Base-by-base conservation (phyloP, 1,140 invertebrate species). In the Xylocopa sonorina region DNA sequence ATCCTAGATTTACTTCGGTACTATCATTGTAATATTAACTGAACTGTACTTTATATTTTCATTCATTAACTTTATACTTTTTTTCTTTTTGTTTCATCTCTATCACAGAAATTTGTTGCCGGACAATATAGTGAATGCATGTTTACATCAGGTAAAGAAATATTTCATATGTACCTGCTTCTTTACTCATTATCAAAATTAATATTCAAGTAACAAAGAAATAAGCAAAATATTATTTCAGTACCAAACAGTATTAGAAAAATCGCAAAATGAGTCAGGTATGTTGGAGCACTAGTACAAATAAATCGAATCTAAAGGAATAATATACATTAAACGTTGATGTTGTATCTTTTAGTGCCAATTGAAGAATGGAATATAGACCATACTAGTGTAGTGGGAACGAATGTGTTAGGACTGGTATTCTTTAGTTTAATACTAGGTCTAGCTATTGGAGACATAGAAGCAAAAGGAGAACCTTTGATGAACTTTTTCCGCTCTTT, bases 1-100 rank as follows among this genome's bases (percentile, higher is more conserved):
- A 93, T 96, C 64, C 92, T 97, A 82, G 96, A 97, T 91, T 90
- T 97, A 32, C 91, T 96, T 71, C 94, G 96, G 96, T 96, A 91
- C 75, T 81, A 81, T 6, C 63, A 2, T 46, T 16, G 21, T 34
- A 51, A 7, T 10, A 51, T 21, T 63, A 38, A 69, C 21, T 48
- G 53, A 4, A 43, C 16, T 41, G 1, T 53, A 46, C 43, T 72
- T 9, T 3, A 3, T 34, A 48, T 10, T 48, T 32, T 48, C 4
- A 24, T 63, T 43, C 24, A 68, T 48, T 64, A 4, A 38, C 46
- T 38, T 29, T n/a, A n/a, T n/a, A n/a, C n/a, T 27, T 29, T 46
- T 38, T 53, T 66, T 7, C 38, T 80, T 81, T 46, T 38, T 53
- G 62, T 7, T 43, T 80, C 80, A 32, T 66, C 78, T 60, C 79